Base-by-base conservation (phyloP, 2,888 invertebrate species). In the Drosophila anceps region DNA sequence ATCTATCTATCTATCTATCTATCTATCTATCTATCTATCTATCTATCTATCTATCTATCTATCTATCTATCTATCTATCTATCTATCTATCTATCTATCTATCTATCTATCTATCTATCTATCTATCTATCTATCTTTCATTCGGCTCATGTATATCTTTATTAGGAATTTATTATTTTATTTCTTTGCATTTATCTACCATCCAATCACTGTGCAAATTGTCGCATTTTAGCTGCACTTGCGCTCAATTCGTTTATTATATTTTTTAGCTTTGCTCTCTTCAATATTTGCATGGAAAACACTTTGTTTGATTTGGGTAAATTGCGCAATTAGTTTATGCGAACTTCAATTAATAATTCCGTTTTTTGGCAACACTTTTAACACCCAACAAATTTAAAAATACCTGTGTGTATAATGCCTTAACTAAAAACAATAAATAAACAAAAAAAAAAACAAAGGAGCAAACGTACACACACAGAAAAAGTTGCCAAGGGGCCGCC, bases 321-420 rank as follows among this genome's bases (percentile, higher is more conserved):
- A 78, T 74, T 74, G 77, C 67, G 74, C 79, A 74, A 79, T 79
- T 75, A 70, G 74, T 55, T 71, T 61, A 78, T 65, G 68, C 51
- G 67, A 64, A 58, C 78, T 77, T 78, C 54, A 73, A 70, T 74
- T 78, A 68, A 66, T 67, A 79, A 62, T 65, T 79, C 35, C 39
- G 15, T 53, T 59, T 41, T 65, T 59, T 48, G n/a, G 44, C 53
- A 60, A 41, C 58, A 54, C 20, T 58, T 65, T 55, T 29, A 43
- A 62, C 41, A 50, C 29, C 24, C 41, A 15, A 57, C 48, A 55
- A 33, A 27, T 44, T 27, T 37, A 15, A 48, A 48, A 37, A 37
- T 48, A 35, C 59, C 48, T 29, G 51, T 55, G 41, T 18, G 66
- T 31, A 37, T 43, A 59, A 33, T n/a, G 48, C 48, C 48, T 4